phyloP scores from a whole-genome alignment of 2,797 vertebrate genomes.

The Esox masquinongy region DNA sequence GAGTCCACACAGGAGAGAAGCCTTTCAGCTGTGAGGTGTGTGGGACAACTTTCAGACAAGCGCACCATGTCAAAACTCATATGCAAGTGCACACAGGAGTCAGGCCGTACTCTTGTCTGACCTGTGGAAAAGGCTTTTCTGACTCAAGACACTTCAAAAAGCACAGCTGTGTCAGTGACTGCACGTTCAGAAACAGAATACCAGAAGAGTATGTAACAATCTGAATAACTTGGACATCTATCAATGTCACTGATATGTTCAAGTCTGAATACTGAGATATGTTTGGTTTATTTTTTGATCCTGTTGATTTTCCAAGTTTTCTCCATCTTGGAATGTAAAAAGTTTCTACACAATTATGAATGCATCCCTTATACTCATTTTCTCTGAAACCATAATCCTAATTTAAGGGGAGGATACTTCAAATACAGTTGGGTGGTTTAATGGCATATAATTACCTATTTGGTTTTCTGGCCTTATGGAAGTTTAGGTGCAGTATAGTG shows the following conservation, averaged over 20 bases:
- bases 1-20: conserved; percentile 54
- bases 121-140: conserved; percentile 60
- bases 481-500: too few relatives aligned
- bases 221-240: background rate
- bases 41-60: conserved; percentile 74
- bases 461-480: too few relatives aligned
- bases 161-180: conserved; percentile 46
- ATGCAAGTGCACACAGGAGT: conserved; percentile 76
- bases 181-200: background rate
- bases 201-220: background rate
- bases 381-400: background rate
- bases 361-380: background rate
- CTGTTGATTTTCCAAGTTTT: background rate
- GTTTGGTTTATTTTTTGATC: background rate
- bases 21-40: conserved; percentile 73
- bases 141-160: conserved; percentile 53
- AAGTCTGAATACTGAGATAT: background rate
- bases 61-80: conserved; percentile 77
- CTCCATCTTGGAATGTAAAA: background rate
- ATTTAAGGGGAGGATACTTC: too few relatives aligned
- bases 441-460: too few relatives aligned
- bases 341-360: background rate
- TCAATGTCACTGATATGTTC: background rate
- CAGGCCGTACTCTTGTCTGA: conserved; percentile 73
- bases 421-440: too few relatives aligned